Evolutionary conservation across 2,888 invertebrate species (phyloP), one percentile per base, ranked within the genome.

Genomic region (Rhagonycha lutea): DNA sequence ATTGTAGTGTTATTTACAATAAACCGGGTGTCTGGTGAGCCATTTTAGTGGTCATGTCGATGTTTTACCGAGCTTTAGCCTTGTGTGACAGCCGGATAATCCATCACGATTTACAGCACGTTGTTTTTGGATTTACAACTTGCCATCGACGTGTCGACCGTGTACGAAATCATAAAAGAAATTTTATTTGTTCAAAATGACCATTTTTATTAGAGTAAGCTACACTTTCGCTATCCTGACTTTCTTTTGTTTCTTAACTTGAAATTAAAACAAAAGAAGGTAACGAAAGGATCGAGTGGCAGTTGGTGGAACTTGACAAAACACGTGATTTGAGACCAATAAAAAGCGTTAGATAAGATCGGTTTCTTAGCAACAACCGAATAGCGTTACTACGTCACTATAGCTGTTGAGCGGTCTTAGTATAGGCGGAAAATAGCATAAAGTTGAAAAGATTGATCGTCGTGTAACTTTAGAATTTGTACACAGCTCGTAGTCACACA

Each of bases 21-120:
- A 73, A 76, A 76, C 68, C 70, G 63, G 60, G 72, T 63, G 74
- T 71, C 77, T 78, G 60, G 77, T 75, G 77, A 74, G 72, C 77
- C 75, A 75, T 78, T 79, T 81, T 79, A 79, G 80, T 81, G 82
- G 83, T 82, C 82, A 81, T 84, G 85, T 84, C 85, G 81, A 82
- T 84, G 84, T 85, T 85, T 83, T 83, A 83, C 79, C 70, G 75
- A 69, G 75, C 70, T 70, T 69, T 75, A 79, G 77, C 73, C 77
- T 68, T 79, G 78, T 79, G 79, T 85, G 86, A 86, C 86, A 85
- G 83, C 81, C 72, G 83, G 85, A 86, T 86, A 87, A 87, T 87
- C 86, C 86, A 87, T 87, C 86, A 86, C 86, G 86, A 87, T 87
- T 87, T 87, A 87, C 86, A 84, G 84, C 83, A 81, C 82, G 83